A percentile compares a stretch with the other conserved stretches of the same genome.
Evolutionary conservation across 2,113 vertebrate genomes (phyloP).

Genomic region (Meles meles): DNA sequence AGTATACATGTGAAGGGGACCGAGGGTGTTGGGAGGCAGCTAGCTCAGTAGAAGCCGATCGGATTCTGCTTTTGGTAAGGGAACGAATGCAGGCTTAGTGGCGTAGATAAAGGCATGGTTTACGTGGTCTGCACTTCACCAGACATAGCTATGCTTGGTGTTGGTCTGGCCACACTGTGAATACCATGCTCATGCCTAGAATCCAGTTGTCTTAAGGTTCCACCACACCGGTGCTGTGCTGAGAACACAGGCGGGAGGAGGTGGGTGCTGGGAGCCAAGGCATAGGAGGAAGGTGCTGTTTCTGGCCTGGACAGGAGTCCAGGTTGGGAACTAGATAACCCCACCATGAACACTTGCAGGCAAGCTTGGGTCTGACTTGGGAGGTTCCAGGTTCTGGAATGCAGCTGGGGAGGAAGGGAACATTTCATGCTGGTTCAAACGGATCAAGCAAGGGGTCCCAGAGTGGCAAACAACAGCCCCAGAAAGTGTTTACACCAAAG

Average conservation of each 20-base stretch:
- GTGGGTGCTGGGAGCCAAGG: neutral
- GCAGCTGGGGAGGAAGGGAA: neutral
- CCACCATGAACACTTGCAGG: rapidly evolving
- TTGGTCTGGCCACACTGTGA: neutral
- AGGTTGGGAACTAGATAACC: no score
- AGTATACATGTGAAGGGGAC: rapidly evolving
- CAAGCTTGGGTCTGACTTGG: neutral
- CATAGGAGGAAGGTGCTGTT: neutral
- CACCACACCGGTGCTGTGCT: rapidly evolving
- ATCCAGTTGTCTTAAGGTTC: rapidly evolving
- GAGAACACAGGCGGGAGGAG: neutral
- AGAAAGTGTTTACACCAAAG: neutral
- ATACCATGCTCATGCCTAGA: neutral
- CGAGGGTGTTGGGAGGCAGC: neutral
- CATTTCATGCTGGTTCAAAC: neutral
- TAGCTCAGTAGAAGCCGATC: rapidly evolving
- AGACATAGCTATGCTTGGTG: neutral
- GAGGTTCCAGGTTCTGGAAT: no score
- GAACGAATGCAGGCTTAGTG: neutral
- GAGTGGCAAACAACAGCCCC: neutral
- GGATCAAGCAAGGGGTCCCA: neutral
- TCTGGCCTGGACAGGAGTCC: no score
- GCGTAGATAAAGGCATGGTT: rapidly evolving
- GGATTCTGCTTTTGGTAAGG: neutral
- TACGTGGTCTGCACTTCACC: no score